phyloP scores from a whole-genome alignment of 64 coral and sea anemone species.

The Orbicella faveolata region DNA sequence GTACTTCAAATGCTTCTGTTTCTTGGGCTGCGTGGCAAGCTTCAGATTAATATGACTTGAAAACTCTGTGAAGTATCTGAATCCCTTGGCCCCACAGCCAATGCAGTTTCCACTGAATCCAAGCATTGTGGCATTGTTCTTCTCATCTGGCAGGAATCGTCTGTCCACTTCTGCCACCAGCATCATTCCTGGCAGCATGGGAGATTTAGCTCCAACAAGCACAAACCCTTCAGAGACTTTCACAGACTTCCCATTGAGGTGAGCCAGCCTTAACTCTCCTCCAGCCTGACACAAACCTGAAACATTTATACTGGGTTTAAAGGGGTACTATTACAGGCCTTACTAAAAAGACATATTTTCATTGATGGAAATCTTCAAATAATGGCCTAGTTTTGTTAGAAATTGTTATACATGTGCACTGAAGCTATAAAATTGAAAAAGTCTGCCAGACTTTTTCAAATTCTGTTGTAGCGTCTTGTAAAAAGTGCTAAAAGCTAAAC shows the following conservation, averaged over 20 bases:
- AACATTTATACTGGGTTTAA: neutral
- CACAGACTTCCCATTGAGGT: conserved; percentile 49
- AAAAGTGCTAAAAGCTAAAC: too few species aligned
- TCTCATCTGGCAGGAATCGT: conserved; percentile 91
- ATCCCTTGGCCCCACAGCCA: conserved; percentile 92
- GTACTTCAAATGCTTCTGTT: conserved; percentile 97
- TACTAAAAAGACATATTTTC: neutral
- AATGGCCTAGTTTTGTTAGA: too few species aligned
- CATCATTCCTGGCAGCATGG: conserved; percentile 83
- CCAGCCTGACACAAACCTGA: conserved; percentile 84
- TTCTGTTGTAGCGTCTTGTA: too few species aligned
- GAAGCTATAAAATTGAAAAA: too few species aligned
- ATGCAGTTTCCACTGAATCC: conserved; percentile 95
- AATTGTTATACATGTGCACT: neutral
- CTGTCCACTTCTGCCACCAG: conserved; percentile 93
- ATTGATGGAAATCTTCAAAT: neutral
- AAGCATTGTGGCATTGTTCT: conserved; percentile 82
- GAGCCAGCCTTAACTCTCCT: conserved; percentile 66
- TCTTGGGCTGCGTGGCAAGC: conserved; percentile 95
- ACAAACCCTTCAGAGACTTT: conserved; percentile 74
- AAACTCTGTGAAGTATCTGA: conserved; percentile 98
- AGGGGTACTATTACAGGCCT: neutral
- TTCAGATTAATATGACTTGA: conserved; percentile 93
- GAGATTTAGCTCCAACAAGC: conserved; percentile 95
- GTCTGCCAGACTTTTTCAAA: too few species aligned